Evolutionary conservation across 1,140 invertebrate species (phyloP).

Genomic region (Zaprionus gabonicus): DNA sequence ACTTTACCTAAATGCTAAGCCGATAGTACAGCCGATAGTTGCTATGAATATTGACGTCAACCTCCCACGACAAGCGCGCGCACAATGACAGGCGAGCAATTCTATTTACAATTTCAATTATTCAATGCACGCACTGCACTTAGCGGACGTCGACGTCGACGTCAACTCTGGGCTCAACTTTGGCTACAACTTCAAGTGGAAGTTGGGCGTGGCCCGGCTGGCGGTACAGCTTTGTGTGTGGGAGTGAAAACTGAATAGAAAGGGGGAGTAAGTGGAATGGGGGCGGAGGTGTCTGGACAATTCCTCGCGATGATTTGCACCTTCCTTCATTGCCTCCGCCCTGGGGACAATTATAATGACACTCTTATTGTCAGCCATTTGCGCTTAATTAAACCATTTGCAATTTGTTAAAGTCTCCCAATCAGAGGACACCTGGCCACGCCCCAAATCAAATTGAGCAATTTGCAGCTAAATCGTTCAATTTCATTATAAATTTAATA

Average conservation of each 20-base stretch:
- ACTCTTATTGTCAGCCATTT: conserved; percentile 79
- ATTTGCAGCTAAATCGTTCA: conserved; percentile 37
- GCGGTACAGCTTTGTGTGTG: background rate
- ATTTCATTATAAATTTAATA: conserved; percentile 63
- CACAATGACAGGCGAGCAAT: conserved; percentile 14
- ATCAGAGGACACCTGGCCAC: conserved; percentile 19
- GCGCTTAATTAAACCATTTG: conserved; percentile 75
- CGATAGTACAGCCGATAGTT: too few species aligned
- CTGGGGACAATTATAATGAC: conserved; percentile 74
- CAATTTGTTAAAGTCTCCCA: conserved; percentile 59
- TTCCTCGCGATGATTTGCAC: conserved; percentile 66
- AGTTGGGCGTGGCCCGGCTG: conserved; percentile 50
- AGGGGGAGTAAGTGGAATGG: conserved; percentile 3
- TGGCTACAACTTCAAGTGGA: conserved; percentile 37
- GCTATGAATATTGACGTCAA: too few species aligned
- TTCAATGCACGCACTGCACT: conserved; percentile 65
- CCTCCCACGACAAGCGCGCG: background rate
- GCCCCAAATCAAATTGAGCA: conserved; percentile 20
- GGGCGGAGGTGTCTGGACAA: background rate
- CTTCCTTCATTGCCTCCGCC: conserved; percentile 47
- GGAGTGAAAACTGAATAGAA: background rate
- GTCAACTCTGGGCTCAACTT: conserved; percentile 3
- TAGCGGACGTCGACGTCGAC: background rate
- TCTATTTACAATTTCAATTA: conserved; percentile 71
- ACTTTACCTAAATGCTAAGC: too few species aligned